phyloP scores from a whole-genome alignment of 2,888 invertebrate species.

The Patella depressa region DNA sequence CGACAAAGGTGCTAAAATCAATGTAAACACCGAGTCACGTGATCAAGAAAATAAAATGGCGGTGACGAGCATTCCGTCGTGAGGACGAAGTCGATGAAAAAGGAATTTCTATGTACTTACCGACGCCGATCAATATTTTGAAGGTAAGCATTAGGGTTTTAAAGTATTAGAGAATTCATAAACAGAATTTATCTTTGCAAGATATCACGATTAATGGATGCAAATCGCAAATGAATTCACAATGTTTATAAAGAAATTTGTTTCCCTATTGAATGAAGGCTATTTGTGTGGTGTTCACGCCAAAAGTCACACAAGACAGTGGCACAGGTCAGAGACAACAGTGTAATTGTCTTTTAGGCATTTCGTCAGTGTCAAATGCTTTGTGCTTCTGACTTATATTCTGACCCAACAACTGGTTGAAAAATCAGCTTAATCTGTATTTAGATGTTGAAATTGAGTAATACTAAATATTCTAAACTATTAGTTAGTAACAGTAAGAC shows the following conservation, averaged over 20 bases:
- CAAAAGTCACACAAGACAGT: too few species aligned
- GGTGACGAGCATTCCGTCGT: constrained; percentile 1
- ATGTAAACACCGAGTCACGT: neutral
- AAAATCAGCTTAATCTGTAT: too few species aligned
- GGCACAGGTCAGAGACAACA: too few species aligned
- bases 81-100: neutral
- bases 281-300: neutral
- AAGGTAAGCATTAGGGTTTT: neutral
- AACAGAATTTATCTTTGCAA: neutral
- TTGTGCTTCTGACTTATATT: too few species aligned
- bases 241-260: neutral
- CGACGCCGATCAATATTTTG: neutral
- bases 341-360: too few species aligned
- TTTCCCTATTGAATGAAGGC: too few species aligned
- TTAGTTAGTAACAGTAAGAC: too few species aligned
- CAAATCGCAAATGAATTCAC: neutral
- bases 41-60: constrained; percentile 1
- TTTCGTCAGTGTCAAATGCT: too few species aligned
- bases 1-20: too few species aligned
- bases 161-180: neutral
- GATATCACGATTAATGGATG: neutral
- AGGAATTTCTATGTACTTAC: neutral
- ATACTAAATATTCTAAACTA: too few species aligned
- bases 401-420: too few species aligned
- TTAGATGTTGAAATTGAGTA: too few species aligned